phyloP scores from a whole-genome alignment of 2,888 invertebrate species.

The Linhomoeus sp. region DNA sequence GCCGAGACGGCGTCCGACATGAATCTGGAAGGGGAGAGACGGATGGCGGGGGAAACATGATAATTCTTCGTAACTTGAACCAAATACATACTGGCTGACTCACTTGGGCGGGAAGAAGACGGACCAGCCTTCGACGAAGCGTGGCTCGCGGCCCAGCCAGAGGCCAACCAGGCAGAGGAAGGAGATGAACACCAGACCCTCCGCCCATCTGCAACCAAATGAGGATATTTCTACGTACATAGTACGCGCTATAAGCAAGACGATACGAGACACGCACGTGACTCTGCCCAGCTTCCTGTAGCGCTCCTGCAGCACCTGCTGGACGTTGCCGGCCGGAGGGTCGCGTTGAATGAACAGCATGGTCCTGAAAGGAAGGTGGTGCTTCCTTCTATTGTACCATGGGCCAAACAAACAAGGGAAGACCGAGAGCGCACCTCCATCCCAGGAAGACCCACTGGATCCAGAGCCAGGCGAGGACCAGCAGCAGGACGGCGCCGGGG shows the following conservation, averaged over 20 bases:
- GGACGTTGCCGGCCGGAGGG: not conserved
- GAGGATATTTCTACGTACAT: not conserved
- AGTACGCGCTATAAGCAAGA: too few species aligned
- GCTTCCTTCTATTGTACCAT: too few species aligned
- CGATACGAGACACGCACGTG: not conserved
- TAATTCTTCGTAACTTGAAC: too few species aligned
- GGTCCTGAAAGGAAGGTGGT: not conserved
- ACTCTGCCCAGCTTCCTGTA: not conserved
- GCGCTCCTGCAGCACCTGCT: not conserved
- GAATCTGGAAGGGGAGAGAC: conserved; percentile 20
- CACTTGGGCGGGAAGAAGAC: conserved; percentile 13
- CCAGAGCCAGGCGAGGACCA: conserved; percentile 27
- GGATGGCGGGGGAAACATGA: not conserved
- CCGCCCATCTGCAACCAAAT: conserved; percentile 9
- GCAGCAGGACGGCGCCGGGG: conserved; percentile 12
- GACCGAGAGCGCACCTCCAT: not conserved
- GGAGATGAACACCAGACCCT: conserved; percentile 8
- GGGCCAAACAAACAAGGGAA: too few species aligned
- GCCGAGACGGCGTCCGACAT: conserved; percentile 9
- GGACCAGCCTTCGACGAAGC: conserved; percentile 28
- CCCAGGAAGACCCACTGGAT: conserved; percentile 13
- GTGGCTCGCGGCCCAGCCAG: conserved; percentile 25
- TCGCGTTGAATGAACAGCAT: not conserved
- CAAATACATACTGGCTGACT: not conserved
- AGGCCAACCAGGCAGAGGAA: conserved; percentile 10